These are phyloP conservation scores for Ennomos quercinarius DNA, from an alignment of 2,888 invertebrate species.

Conservation along the genomic window DNA sequence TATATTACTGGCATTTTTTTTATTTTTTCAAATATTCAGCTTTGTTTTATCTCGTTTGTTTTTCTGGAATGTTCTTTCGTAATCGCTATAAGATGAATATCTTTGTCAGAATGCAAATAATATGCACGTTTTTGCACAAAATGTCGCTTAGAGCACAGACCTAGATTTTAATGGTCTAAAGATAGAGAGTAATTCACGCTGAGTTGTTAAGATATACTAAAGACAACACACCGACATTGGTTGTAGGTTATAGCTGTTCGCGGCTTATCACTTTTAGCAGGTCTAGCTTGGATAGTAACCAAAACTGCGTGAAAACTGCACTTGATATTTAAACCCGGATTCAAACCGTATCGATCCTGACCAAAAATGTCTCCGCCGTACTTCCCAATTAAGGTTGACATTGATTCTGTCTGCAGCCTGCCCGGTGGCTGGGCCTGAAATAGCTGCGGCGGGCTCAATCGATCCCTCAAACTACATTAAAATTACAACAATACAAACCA, in stretches of 20 bases:
- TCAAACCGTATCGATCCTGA: slow-evolving; percentile 55
- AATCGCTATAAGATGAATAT: slow-evolving; percentile 12
- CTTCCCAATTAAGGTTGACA: slow-evolving; percentile 74
- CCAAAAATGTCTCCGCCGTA: slow-evolving; percentile 68
- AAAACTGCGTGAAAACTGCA: slow-evolving; percentile 14
- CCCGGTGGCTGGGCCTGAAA: slow-evolving; percentile 59
- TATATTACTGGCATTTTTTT: no score
- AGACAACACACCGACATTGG: no score
- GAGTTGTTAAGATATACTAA: no score
- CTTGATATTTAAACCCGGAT: slow-evolving; percentile 29
- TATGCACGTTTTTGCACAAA: neutral
- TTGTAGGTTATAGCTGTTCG: no score
- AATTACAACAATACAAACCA: slow-evolving; percentile 18
- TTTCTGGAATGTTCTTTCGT: slow-evolving; percentile 7
- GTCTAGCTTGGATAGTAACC: neutral
- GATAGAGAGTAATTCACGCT: no score
- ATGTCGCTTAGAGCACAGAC: no score
- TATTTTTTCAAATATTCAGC: neutral
- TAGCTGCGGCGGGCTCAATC: slow-evolving; percentile 59
- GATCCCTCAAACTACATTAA: slow-evolving; percentile 38
- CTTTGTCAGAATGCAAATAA: slow-evolving; percentile 5
- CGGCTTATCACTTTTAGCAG: no score
- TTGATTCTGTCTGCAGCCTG: slow-evolving; percentile 71
- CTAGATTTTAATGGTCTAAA: no score
- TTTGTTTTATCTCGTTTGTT: slow-evolving; percentile 3